Base-by-base conservation (phyloP, 92 coral and sea anemone species). In the Siderastrea radians region DNA sequence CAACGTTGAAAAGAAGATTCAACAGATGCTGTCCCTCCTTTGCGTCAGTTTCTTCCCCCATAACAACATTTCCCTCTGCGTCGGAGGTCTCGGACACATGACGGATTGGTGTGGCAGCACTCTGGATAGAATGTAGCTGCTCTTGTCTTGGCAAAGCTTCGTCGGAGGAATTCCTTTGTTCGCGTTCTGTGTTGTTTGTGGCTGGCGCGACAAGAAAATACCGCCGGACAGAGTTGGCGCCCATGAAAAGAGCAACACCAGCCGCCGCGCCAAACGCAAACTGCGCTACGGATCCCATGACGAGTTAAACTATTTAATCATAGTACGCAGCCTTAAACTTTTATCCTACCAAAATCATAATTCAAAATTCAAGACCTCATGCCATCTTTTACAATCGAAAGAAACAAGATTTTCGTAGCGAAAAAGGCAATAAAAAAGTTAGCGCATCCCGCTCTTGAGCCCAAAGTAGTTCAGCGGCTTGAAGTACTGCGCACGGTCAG, bases 221-320 rank as follows among this genome's bases (percentile, higher is more conserved):
- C 5, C 85, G 93, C 63, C 92, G 87, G 52, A 94, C 93, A 64
- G 88, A 84, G 58, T 93, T 80, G 11, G 91, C 95, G 15, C 95
- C 90, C 50, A 94, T 93, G 63, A 97, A 84, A 52, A 93, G 96
- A 71, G 93, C 98, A 86, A 94, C 99, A 7, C 99, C 99, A 16
- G 87, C 98, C 1, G 95, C 99, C 49, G 98, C 98, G 44, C 98
- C 99, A 72, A 91, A 94, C 67, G 94, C 94, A 72, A 95, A 95
- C 86, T 97, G 99, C 53, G 93, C 65, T 49, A 92, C 66, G 61
- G 98, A 94, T 74, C 96, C 93, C 96, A 95, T 95, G 53, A 26
- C 9, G 15, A n/a, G 14, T 16, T 13, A 10, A 48, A 83, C 16
- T 51, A 53, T 9, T 19, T 10, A 71, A 15, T 68, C 87, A 63